Evolutionary conservation across 2,113 vertebrate species (phyloP).

Genomic region (Helogale parvula): DNA sequence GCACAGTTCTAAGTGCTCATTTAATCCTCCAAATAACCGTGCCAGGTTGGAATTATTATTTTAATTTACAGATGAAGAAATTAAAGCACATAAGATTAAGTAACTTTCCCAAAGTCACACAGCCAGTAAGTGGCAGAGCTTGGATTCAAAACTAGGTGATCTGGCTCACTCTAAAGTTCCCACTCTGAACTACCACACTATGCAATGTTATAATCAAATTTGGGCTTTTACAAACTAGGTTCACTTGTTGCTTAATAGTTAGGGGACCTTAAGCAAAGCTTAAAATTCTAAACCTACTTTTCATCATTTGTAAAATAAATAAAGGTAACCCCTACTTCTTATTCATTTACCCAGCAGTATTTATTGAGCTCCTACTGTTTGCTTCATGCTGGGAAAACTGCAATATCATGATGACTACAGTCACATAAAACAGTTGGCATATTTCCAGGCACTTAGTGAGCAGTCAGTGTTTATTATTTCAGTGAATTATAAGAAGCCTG

Average conservation of each 20-base stretch:
- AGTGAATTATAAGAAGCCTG: not conserved
- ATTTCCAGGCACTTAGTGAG: not conserved
- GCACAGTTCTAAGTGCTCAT: not conserved
- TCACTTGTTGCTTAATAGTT: not conserved
- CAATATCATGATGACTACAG: not conserved
- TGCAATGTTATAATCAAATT: not conserved
- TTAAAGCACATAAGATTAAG: not conserved
- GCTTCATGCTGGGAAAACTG: not conserved
- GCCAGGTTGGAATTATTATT: not conserved
- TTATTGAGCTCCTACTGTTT: not conserved
- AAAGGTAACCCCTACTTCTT: not conserved
- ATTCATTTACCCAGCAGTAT: slow-evolving; percentile 14
- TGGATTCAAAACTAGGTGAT: not conserved
- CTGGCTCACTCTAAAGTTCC: not conserved
- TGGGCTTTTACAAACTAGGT: not conserved
- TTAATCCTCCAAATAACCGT: not conserved
- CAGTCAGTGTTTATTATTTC: not conserved
- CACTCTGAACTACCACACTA: not conserved
- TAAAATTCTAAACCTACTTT: slow-evolving; percentile 24
- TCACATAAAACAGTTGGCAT: not conserved
- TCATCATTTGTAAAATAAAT: not conserved
- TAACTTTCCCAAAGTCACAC: not conserved
- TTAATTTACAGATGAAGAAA: slow-evolving; percentile 19
- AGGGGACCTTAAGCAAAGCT: not conserved
- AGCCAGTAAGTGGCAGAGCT: not conserved